Conservation (phyloP, 2,888 invertebrate genomes). For the Perithous albicinctus region DNA sequence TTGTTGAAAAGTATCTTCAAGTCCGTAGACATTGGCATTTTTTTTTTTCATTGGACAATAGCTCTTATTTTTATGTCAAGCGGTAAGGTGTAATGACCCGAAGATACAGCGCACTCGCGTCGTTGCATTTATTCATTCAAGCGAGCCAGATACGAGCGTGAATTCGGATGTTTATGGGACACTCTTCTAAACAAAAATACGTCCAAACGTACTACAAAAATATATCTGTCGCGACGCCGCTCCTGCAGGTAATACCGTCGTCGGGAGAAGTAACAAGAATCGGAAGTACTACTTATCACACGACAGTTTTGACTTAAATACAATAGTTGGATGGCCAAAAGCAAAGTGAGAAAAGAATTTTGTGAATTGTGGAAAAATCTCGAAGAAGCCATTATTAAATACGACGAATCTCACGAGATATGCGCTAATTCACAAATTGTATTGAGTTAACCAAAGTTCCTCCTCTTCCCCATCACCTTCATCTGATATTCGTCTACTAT, state of each 20-base stretch:
- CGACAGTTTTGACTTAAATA: conserved; percentile 20
- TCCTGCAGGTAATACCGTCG: conserved; percentile 2
- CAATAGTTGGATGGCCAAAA: neutral
- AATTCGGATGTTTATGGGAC: conserved; percentile 27
- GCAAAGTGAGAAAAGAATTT: neutral
- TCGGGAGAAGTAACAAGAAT: conserved; percentile 28
- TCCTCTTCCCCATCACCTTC: neutral
- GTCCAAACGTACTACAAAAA: neutral
- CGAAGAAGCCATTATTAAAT: conserved; percentile 50
- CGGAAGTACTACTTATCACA: conserved; percentile 45
- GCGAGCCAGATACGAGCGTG: conserved; percentile 54
- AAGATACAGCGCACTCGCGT: conserved; percentile 3
- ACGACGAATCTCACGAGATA: neutral
- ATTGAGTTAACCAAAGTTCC: conserved; percentile 39
- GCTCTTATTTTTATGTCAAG: conserved; percentile 27
- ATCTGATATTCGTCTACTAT: conserved; percentile 20
- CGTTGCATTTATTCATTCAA: conserved; percentile 59
- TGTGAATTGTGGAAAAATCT: conserved; percentile 31
- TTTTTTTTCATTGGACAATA: neutral
- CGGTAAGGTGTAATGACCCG: conserved; percentile 56
- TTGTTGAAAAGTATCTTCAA: neutral
- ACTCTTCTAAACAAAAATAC: conserved; percentile 17
- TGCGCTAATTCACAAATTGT: conserved; percentile 58
- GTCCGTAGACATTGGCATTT: neutral
- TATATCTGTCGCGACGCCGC: conserved; percentile 7